These are phyloP conservation scores for Caracal caracal DNA, from an alignment of 2,113 vertebrate genomes.

Conservation along the genomic window DNA sequence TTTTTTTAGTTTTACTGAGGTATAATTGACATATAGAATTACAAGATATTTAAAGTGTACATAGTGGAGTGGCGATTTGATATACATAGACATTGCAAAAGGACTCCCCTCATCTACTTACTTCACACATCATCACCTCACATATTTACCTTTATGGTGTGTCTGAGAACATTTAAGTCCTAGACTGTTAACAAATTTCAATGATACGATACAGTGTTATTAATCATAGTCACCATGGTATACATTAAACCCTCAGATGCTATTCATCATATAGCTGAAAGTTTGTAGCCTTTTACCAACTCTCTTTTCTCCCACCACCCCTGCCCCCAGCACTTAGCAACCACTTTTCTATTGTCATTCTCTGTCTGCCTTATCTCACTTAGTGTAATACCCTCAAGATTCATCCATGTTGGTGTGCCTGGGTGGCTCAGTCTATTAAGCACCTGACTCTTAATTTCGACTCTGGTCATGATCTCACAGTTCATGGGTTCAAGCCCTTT, in stretches of 20 bases:
- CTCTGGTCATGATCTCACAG: no score
- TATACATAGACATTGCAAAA: neutral
- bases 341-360: neutral
- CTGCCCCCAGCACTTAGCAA: neutral
- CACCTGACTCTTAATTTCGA: no score
- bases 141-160: neutral
- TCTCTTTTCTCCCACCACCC: neutral
- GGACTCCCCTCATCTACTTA: neutral
- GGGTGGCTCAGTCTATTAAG: no score
- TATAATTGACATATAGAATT: neutral
- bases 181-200: neutral
- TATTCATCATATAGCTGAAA: neutral
- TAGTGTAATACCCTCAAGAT: neutral
- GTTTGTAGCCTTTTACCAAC: neutral
- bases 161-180: neutral
- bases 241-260: neutral
- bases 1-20: neutral
- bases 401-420: neutral
- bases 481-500: no score
- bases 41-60: neutral
- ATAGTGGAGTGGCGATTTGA: neutral
- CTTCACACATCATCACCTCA: neutral
- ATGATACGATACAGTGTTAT: neutral
- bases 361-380: neutral
- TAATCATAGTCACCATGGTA: neutral